These are phyloP conservation scores for Ceramica pisi DNA, from an alignment of 2,888 invertebrate genomes.

Conservation along the genomic window DNA sequence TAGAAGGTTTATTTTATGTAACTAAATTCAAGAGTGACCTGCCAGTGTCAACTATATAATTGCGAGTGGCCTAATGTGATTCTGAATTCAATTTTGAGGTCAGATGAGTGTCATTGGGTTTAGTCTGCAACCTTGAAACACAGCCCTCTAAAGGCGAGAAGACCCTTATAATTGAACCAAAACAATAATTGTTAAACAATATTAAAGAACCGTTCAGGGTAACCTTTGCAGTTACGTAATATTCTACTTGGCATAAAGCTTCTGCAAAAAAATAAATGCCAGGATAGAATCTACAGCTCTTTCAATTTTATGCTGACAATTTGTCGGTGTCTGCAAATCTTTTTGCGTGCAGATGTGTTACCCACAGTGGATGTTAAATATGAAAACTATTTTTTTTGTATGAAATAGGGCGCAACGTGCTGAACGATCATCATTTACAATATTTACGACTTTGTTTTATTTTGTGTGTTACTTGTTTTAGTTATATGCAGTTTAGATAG, in stretches of 20 bases:
- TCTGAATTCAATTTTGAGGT: too few species aligned
- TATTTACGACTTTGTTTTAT: constrained; percentile 12
- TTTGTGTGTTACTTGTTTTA: constrained; percentile 3
- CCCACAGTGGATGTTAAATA: constrained; percentile 12
- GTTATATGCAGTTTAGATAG: constrained; percentile 18
- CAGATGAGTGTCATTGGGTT: background rate
- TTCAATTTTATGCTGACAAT: constrained; percentile 13
- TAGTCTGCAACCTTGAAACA: background rate
- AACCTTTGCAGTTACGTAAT: too few species aligned
- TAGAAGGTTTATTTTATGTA: background rate
- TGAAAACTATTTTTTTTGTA: constrained; percentile 16
- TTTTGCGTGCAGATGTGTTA: constrained; percentile 18
- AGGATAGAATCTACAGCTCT: background rate
- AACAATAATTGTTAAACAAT: background rate
- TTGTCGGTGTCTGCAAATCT: constrained; percentile 19
- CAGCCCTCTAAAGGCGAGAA: background rate
- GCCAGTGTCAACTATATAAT: background rate
- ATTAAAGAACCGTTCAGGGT: background rate
- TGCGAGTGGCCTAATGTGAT: too few species aligned
- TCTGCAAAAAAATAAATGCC: constrained; percentile 1
- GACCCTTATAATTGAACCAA: background rate
- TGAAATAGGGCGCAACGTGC: constrained; percentile 1
- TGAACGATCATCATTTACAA: constrained; percentile 16
- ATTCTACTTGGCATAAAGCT: background rate
- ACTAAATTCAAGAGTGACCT: background rate